Percentiles rank a stretch among this genome's conserved stretches.
Conservation (phyloP, 2,113 vertebrate genomes). For the Limnothrissa miodon region DNA sequence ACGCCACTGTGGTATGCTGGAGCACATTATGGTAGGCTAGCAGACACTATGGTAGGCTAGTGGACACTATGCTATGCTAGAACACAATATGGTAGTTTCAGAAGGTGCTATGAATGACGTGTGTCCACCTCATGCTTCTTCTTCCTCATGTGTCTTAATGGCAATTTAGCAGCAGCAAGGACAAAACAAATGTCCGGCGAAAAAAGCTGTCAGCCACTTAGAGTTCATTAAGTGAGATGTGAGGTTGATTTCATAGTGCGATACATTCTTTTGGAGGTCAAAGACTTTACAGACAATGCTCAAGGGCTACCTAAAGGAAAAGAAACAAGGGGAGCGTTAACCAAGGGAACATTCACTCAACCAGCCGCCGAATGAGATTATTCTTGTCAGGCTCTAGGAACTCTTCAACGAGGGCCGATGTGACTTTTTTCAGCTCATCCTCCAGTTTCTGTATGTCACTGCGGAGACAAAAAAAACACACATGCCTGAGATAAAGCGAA, state of each 20-base stretch:
- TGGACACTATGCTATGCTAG: not conserved
- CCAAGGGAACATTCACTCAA: slow-evolving; percentile 54
- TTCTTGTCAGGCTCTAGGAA: slow-evolving; percentile 89
- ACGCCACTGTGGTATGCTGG: no score
- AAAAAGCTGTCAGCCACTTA: not conserved
- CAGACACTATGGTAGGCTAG: no score
- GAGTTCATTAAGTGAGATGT: not conserved
- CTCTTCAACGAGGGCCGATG: slow-evolving; percentile 75
- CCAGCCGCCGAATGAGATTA: slow-evolving; percentile 76
- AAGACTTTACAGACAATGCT: not conserved
- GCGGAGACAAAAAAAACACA: slow-evolving; percentile 36
- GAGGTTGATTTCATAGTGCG: not conserved
- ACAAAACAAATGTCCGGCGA: not conserved
- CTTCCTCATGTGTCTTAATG: not conserved
- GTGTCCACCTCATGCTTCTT: not conserved
- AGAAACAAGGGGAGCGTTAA: not conserved
- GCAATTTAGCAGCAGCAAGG: not conserved
- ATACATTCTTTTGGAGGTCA: not conserved
- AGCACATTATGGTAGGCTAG: no score
- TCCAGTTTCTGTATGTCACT: slow-evolving; percentile 78
- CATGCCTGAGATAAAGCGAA: not conserved
- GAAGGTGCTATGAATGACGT: not conserved
- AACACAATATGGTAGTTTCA: no score
- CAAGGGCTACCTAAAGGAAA: not conserved
- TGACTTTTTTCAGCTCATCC: slow-evolving; percentile 77